Base-by-base conservation (phyloP, 2,888 invertebrate species). In the Cephus pygmeus region DNA sequence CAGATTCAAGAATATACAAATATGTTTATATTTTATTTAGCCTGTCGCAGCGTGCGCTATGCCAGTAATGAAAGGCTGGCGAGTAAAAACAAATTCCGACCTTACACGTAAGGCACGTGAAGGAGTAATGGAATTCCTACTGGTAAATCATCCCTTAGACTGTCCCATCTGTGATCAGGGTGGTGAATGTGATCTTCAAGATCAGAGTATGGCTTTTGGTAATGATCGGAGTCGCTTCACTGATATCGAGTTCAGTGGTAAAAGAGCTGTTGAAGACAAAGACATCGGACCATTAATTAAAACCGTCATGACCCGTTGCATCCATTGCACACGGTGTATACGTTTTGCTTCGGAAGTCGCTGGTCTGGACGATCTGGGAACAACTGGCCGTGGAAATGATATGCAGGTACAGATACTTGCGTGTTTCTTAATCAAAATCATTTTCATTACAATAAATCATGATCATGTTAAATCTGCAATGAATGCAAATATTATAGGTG, bases 51-150 rank as follows among this genome's bases (percentile, higher is more conserved):
- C 99, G 0, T 99, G 99, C 92, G 99, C 99, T 23, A 99, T 99
- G 99, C 99, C 99, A 0, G 99, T 99, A 0, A 98, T 99, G 99
- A 99, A 99, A 92, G 99, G 99, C n/a, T 98, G 98, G 99, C 95
- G 97, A 84, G 95, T 99, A 33, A 99, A 99, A 92, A 99, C 99
- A 33, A 97, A 99, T 91, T 99, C 99, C 0, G 98, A 98, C 85
- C 93, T 99, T 92, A 98, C 98, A 0, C 91, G 90, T 69, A 93
- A 91, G 83, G 96, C 96, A 34, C 92, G 95, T 77, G 95, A 95
- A 90, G 97, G 99, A 85, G 99, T 99, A 1, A 99, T 99, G 99
- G 99, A 99, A 92, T 99, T 99, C 91, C 93, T 99, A 73, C 93
- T 99, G 36, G 97, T 99, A 81, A 99, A 99, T 90, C 99, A 99